Conservation (phyloP, 30 jellyfish, hydroid and myxozoan species). For the Hydra vulgaris region DNA sequence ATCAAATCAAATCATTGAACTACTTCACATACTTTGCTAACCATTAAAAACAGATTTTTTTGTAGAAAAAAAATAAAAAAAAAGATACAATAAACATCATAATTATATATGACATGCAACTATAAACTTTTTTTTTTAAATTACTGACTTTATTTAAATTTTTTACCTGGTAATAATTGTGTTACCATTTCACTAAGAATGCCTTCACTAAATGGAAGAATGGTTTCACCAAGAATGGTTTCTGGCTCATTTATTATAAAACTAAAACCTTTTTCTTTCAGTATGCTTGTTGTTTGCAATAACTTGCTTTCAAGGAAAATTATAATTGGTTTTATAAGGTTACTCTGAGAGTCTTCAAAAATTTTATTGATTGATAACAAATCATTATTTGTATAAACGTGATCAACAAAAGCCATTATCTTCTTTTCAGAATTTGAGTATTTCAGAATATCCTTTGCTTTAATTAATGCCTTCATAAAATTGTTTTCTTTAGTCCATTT, state of each 20-base stretch:
- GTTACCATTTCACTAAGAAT: background rate
- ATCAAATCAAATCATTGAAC: too few species aligned
- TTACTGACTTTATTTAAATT: too few species aligned
- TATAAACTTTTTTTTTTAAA: too few species aligned
- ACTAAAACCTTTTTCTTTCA: background rate
- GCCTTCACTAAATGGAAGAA: too few species aligned
- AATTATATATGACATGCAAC: too few species aligned
- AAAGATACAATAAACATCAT: too few species aligned
- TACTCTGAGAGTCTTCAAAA: background rate
- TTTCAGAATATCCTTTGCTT: background rate
- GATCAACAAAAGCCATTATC: constrained; percentile 12
- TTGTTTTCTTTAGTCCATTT: background rate
- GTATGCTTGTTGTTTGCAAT: too few species aligned
- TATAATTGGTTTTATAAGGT: background rate
- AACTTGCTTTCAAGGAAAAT: background rate
- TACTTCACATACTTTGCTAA: too few species aligned
- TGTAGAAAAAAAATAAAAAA: too few species aligned
- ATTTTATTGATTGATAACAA: too few species aligned
- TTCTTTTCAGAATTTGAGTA: background rate
- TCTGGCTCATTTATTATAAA: background rate
- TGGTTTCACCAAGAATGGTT: background rate
- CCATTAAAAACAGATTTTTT: too few species aligned
- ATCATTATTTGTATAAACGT: background rate
- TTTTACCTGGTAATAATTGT: background rate
- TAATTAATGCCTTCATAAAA: background rate